Evolutionary conservation across 2,113 vertebrate species (phyloP), one percentile per base, ranked within the genome.

Genomic region (Melanostigma gelatinosum): DNA sequence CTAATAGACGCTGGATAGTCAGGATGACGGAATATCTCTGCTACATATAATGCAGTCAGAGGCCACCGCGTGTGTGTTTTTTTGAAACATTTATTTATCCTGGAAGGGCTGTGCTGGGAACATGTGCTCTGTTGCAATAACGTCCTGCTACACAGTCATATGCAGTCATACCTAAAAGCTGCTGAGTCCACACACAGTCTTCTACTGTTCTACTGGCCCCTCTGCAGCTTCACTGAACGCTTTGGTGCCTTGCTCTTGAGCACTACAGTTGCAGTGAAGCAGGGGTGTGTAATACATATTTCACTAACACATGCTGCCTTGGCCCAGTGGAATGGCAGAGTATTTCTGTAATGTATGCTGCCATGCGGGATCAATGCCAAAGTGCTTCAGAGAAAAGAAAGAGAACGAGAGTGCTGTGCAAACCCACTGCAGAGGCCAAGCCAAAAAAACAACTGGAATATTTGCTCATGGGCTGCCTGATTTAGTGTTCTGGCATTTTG

Each of bases 401-500:
- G 69, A 79, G 50, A 85, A 84, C 0, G 36, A 79, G 71, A 80
- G 79, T 20, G 67, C 83, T 88, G 70, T 91, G 85, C 76, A 83
- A 89, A 89, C 84, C 61, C 62, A 83, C 72, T 60, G 57, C 77
- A 75, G 63, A 65, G 64, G 52, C 76, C 75, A 42, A 83, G 85
- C 85, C 84, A 90, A 89, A 89, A 89, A 82, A 87, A 81, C 52
- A 74, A 75, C 81, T 84, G 75, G 85, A 86, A 88, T 87, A 88
- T 91, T 90, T 89, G 72, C 71, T 85, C 78, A n/a, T 77, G 79
- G 69, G 79, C 76, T 64, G 87, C 64, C 66, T 89, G 83, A 85
- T 89, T 91, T 92, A 92, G 78, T 81, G 83, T 83, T 83, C 84
- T 88, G 82, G 77, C 69, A 83, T 83, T 85, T 82, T 75, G 90